phyloP scores from a whole-genome alignment of 2,888 invertebrate species.

The Parapristionchus giblindavisi region DNA sequence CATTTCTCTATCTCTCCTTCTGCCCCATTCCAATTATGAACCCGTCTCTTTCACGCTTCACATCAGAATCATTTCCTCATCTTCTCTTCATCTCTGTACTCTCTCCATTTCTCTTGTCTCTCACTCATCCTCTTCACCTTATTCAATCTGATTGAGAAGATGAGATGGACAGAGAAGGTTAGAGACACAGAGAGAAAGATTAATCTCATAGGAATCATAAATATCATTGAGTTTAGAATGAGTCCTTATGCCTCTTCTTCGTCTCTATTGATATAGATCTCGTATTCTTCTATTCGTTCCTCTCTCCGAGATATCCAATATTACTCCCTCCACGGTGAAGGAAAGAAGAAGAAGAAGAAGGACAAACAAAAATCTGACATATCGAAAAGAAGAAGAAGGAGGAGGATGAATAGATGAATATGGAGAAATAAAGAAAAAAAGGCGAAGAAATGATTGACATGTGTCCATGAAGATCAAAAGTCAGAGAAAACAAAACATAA shows the following conservation, averaged over 20 bases:
- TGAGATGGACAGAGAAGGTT: background rate
- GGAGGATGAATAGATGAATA: constrained; percentile 2
- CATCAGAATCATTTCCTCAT: constrained; percentile 21
- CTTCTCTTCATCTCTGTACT: background rate
- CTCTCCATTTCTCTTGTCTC: constrained; percentile 11
- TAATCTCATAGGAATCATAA: too few relatives aligned
- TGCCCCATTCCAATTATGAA: too few relatives aligned
- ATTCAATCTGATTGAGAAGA: constrained; percentile 14
- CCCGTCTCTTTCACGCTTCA: too few relatives aligned
- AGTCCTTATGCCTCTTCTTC: too few relatives aligned
- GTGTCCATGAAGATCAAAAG: too few relatives aligned
- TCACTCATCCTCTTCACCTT: constrained; percentile 1
- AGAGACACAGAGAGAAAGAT: background rate
- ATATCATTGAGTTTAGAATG: too few relatives aligned
- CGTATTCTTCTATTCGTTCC: too few relatives aligned
- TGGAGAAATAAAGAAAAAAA: background rate
- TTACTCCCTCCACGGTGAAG: too few relatives aligned
- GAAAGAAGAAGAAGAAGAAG: background rate
- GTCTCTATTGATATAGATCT: too few relatives aligned
- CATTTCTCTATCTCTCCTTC: background rate
- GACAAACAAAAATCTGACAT: background rate
- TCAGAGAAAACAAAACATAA: too few relatives aligned
- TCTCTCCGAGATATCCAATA: too few relatives aligned
- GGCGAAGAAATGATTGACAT: too few relatives aligned
- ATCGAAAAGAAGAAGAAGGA: background rate